Base-by-base conservation (phyloP, 2,113 vertebrate species). In the Ictalurus punctatus region DNA sequence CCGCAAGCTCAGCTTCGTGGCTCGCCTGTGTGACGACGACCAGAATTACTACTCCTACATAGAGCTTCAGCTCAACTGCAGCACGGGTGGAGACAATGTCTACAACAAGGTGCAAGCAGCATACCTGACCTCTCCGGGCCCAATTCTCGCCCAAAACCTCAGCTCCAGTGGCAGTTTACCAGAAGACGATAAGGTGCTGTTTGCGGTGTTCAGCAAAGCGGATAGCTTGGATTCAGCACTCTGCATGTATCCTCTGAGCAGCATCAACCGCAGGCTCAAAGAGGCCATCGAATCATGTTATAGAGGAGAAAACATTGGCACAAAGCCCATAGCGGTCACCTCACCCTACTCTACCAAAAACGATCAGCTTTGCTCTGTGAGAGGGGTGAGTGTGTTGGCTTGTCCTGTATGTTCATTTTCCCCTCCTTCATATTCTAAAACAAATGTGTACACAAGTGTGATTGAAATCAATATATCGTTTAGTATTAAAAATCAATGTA, bases 21-120 rank as follows among this genome's bases (percentile, higher is more conserved):
- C 97, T 0, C 95, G 98, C 34, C 95, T 99, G 92, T 99, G 98
- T 90, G 97, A 97, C 76, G 69, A 95, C 0, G 98, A 99, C 89
- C 91, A 92, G 19, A 92, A 91, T 27, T 99, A 99, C 56, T 98
- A 96, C 91, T 99, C 98, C n/a, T 99, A 99, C 92, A 96, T 97
- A 0, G 98, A 99, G 94, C 96, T 98, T 94, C 97, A 97, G 93
- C 95, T 99, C 86, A 95, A 93, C 85, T 99, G 98, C 88, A 95
- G 90, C 67, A 0, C 1, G 23, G 61, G 37, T 1, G 14, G 6
- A 0, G 4, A 2, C 76, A 95, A 95, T 90, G 92, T 86, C 65
- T 98, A 96, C 63, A 96, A 97, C 90, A 95, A 97, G 91, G 97
- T 95, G 37, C 95, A 97, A 89, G 97, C 98, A 0, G 97, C 96